Percentiles rank a stretch among this genome's conserved stretches.
These are phyloP conservation scores for Gymnopithys bicolor DNA, from an alignment of 2,797 vertebrate genomes.

Conservation along the genomic window DNA sequence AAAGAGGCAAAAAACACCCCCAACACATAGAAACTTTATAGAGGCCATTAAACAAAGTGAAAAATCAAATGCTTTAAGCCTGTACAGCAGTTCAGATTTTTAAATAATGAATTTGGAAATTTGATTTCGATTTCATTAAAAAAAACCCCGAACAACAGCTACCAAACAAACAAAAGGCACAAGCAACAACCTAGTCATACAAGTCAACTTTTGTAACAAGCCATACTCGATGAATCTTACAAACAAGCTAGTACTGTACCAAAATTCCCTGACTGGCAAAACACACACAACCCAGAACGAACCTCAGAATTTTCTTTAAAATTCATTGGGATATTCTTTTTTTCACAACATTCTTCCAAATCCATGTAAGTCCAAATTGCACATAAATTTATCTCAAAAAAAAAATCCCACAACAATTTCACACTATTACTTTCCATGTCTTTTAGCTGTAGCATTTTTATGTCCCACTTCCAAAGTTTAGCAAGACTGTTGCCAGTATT, in stretches of 20 bases:
- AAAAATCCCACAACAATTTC: no score
- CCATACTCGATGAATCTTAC: not conserved
- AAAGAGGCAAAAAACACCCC: no score
- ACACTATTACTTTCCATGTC: not conserved
- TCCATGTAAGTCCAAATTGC: not conserved
- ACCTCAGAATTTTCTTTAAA: not conserved
- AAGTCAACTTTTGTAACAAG: not conserved
- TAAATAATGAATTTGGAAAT: not conserved
- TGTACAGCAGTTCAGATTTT: not conserved
- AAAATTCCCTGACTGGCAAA: not conserved
- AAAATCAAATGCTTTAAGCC: not conserved
- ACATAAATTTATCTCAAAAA: not conserved
- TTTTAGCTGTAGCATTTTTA: not conserved
- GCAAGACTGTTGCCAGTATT: not conserved
- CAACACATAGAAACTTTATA: not conserved
- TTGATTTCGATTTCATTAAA: not conserved
- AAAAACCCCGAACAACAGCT: not conserved
- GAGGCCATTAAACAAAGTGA: not conserved
- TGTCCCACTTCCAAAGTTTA: not conserved
- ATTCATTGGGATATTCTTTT: not conserved
- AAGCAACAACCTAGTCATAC: not conserved
- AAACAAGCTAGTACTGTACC: not conserved
- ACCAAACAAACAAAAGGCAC: not conserved
- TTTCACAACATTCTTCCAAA: not conserved
- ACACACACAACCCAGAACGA: accelerated